Percentiles rank a stretch among this genome's conserved stretches.
These are phyloP conservation scores for Diglossa cyanea DNA, from an alignment of 2,797 vertebrate species.

Conservation along the genomic window DNA sequence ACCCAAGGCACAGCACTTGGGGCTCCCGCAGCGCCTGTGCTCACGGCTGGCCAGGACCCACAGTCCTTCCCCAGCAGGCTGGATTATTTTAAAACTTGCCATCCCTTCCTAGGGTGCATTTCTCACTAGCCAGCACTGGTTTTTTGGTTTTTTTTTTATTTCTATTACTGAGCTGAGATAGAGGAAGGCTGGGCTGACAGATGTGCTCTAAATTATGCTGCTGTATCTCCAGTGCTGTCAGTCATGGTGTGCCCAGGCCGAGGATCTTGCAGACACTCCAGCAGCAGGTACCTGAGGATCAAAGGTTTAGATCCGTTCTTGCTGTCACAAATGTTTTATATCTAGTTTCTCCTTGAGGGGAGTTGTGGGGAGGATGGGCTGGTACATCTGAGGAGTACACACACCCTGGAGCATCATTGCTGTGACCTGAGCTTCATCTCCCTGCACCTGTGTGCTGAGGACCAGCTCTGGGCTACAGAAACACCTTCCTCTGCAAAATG, in stretches of 20 bases:
- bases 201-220: not conserved
- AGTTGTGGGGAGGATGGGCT: not conserved
- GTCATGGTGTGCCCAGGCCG: not conserved
- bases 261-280: not conserved
- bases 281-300: conserved; percentile 40
- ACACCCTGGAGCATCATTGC: rapidly evolving
- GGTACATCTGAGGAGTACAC: not conserved
- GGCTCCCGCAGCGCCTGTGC: rapidly evolving
- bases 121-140: not conserved
- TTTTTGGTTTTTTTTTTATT: not conserved
- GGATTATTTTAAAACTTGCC: not conserved
- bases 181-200: conserved; percentile 10
- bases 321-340: conserved; percentile 45
- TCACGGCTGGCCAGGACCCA: not conserved
- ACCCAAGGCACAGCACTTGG: not conserved
- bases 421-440: not conserved
- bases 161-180: conserved; percentile 7
- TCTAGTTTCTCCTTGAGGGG: conserved; percentile 23
- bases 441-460: rapidly evolving
- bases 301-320: conserved; percentile 52
- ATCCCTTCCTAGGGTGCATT: not conserved
- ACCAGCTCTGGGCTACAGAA: not conserved
- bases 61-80: not conserved
- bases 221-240: conserved; percentile 29
- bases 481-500: not conserved